Percentiles rank a stretch among this genome's conserved stretches.
These are phyloP conservation scores for Teleiodes luculella DNA, from an alignment of 2,888 invertebrate genomes.

Conservation along the genomic window DNA sequence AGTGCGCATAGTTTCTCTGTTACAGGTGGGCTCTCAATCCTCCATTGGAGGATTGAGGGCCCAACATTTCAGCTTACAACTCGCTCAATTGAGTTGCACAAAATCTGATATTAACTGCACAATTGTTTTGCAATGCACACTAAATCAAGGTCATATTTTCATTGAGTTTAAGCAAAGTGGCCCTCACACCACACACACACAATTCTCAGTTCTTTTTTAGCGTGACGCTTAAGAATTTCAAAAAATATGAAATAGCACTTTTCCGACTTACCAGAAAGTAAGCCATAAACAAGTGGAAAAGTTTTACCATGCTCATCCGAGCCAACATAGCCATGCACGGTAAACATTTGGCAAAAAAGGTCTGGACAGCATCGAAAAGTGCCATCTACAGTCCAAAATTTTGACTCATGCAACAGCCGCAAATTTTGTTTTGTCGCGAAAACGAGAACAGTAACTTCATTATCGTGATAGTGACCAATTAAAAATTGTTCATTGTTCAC, in stretches of 20 bases:
- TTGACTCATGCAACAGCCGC: background rate
- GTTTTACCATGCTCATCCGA: background rate
- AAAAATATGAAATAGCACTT: background rate
- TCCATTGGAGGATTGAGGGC: too few relatives aligned
- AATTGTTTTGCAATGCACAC: too few relatives aligned
- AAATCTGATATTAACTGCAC: too few relatives aligned
- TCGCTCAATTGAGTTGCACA: too few relatives aligned
- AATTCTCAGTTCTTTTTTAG: background rate
- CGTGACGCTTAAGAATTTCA: background rate
- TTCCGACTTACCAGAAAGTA: background rate
- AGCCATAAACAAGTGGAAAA: background rate
- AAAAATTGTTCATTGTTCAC: background rate
- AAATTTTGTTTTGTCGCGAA: background rate
- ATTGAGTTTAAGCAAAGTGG: too few relatives aligned
- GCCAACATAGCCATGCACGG: background rate
- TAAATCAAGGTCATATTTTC: too few relatives aligned
- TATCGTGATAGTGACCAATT: background rate
- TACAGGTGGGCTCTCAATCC: too few relatives aligned
- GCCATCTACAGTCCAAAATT: slow-evolving; percentile 9
- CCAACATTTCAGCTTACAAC: too few relatives aligned
- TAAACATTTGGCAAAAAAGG: slow-evolving; percentile 3
- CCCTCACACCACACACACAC: too few relatives aligned
- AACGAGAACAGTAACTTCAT: background rate
- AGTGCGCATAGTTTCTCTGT: too few relatives aligned
- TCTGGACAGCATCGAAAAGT: slow-evolving; percentile 5